Base-by-base conservation (phyloP, 2,888 invertebrate genomes). In the Peribatodes rhomboidaria region DNA sequence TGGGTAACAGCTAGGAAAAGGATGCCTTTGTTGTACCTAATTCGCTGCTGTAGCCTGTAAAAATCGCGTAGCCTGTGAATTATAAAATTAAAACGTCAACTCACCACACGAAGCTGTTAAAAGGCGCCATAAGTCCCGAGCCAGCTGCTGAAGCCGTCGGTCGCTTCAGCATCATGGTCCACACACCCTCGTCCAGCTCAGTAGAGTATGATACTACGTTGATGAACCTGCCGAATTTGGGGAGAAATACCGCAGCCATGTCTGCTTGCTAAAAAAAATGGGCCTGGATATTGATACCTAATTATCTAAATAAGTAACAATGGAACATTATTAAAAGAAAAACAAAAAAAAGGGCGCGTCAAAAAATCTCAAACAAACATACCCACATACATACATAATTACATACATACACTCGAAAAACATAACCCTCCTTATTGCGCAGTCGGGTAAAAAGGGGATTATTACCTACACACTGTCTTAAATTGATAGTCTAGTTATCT, bases 61-160 rank as follows among this genome's bases (percentile, higher is more conserved):
- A 16, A 41, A 14, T 39, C 14, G n/a, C 14, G 14, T 39, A 39
- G 1, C 14, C 39, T 14, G 14, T 14, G 8, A 14, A 14, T 3
- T 16, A 3, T 18, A 6, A 27, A 27, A 27, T 10, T 42, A 0
- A 4, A 20, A 11, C 20, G 9, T 41, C 7, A 20, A 64, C 81
- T 79, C 69, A 92, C 97, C 97, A 97, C 0, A 95, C 96, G 71
- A 94, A 92, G 14, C 87, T 92, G 67, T 96, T 95, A 75, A 98
- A 98, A 0, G 98, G 98, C 0, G 98, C 97, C 61, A 97, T 85
- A 6, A 98, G 89, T 0, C 98, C 98, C 0, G 97, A 96, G 0
- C 97, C 97, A 1, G 96, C 95, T 0, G 97, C 97, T 0, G 98
- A 97, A 80, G 96, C 97, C 37, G 94, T 94, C 0, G 98, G 98